Evolutionary conservation across 2,113 vertebrate genomes (phyloP).

Genomic region (Anarhynchus alexandrinus): DNA sequence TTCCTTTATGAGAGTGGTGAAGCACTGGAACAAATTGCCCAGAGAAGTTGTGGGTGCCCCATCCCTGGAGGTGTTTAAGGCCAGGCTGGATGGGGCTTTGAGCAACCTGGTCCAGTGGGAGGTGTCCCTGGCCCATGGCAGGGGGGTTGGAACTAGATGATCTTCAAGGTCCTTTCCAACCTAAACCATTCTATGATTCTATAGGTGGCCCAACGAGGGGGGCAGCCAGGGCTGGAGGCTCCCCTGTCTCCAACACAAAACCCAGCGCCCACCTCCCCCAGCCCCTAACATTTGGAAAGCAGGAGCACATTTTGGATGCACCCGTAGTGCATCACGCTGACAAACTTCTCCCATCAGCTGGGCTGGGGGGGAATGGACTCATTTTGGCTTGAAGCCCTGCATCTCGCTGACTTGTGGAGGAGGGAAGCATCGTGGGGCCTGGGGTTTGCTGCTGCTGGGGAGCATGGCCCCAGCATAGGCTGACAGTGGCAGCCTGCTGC

Average conservation of each 20-base stretch:
- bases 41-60: too few species aligned
- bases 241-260: neutral
- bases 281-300: neutral
- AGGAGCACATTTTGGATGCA: neutral
- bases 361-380: neutral
- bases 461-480: neutral
- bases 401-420: fast-evolving
- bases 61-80: too few species aligned
- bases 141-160: too few species aligned
- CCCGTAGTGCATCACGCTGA: fast-evolving
- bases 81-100: too few species aligned
- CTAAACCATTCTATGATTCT: too few species aligned
- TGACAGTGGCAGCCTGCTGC: neutral
- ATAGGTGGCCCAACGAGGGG: fast-evolving
- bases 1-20: too few species aligned
- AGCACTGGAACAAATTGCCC: too few species aligned
- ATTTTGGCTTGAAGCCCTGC: neutral
- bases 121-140: too few species aligned
- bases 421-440: neutral
- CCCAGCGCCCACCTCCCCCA: fast-evolving
- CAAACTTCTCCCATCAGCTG: neutral
- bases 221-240: neutral
- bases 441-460: neutral
- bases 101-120: too few species aligned
- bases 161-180: too few species aligned